These are phyloP conservation scores for Leptestheria dahalacensis DNA, from an alignment of 1,140 invertebrate species.

Conservation along the genomic window DNA sequence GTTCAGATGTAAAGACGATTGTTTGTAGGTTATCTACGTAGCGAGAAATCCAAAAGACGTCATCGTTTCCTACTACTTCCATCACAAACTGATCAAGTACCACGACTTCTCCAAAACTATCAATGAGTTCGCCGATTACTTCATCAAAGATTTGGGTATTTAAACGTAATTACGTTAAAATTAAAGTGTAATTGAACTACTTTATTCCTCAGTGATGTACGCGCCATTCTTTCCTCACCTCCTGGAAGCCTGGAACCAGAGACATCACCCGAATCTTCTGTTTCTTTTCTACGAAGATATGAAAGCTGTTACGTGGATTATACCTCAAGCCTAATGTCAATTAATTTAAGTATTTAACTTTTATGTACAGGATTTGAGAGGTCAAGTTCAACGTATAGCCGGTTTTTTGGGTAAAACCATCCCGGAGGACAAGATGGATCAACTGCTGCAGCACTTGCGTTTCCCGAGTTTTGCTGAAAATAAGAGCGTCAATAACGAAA, in stretches of 20 bases:
- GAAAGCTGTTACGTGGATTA: conserved; percentile 10
- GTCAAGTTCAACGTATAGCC: conserved; percentile 26
- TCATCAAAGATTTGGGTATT: conserved; percentile 13
- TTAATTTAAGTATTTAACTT: conserved; percentile 5
- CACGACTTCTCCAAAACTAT: conserved; percentile 26
- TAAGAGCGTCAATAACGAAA: conserved; percentile 27
- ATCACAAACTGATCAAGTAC: conserved; percentile 14
- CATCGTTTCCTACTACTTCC: conserved; percentile 58
- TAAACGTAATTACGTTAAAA: background rate
- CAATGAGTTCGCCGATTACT: conserved; percentile 18
- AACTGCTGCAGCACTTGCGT: conserved; percentile 18
- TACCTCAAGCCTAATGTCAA: background rate
- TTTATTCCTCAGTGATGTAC: conserved; percentile 2
- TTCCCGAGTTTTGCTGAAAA: conserved; percentile 33
- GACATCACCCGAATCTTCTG: conserved; percentile 24
- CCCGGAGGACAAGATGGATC: conserved; percentile 22
- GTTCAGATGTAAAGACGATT: background rate
- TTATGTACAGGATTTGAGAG: conserved; percentile 24
- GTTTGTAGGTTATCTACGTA: conserved; percentile 46
- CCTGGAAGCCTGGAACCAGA: conserved; percentile 23
- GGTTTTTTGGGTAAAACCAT: conserved; percentile 29
- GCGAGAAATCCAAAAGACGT: conserved; percentile 73
- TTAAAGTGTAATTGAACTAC: background rate
- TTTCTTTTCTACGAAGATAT: conserved; percentile 29
- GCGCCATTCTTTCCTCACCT: conserved; percentile 16